Evolutionary conservation across 2,113 vertebrate genomes (phyloP).

Genomic region (Coptodon rendalli): DNA sequence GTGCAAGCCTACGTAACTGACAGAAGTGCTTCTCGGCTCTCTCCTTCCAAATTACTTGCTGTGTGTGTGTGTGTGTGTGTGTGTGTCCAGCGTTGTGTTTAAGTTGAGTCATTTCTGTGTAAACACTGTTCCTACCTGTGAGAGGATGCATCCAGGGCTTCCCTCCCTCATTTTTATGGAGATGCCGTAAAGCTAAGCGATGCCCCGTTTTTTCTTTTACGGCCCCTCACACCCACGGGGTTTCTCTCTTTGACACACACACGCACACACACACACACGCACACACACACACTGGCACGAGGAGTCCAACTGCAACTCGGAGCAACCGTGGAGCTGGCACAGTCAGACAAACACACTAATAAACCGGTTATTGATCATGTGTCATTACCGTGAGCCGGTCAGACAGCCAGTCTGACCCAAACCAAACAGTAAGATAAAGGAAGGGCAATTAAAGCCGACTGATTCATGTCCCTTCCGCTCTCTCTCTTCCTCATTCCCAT

Average conservation of each 20-base stretch:
- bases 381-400: conserved; percentile 28
- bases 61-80: background rate
- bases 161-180: conserved; percentile 16
- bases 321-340: background rate
- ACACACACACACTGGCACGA: background rate
- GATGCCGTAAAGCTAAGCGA: conserved; percentile 33
- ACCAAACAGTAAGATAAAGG: conserved; percentile 38
- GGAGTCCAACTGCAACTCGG: background rate
- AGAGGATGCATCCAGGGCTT: background rate
- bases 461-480: conserved; percentile 49
- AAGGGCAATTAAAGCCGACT: conserved; percentile 68
- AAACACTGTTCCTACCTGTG: background rate
- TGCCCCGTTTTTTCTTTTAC: background rate
- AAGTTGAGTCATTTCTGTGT: background rate
- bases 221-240: background rate
- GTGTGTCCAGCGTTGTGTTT: background rate
- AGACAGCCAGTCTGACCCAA: conserved; percentile 44
- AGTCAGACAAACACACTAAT: conserved; percentile 40
- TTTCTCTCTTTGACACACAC: background rate
- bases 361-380: conserved; percentile 55
- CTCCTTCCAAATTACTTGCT: conserved; percentile 2
- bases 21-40: background rate
- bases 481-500: conserved; percentile 27
- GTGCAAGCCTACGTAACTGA: background rate
- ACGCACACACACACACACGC: background rate